These are phyloP conservation scores for Drosophila quasianomalipes DNA, from an alignment of 2,888 invertebrate genomes.

Conservation along the genomic window DNA sequence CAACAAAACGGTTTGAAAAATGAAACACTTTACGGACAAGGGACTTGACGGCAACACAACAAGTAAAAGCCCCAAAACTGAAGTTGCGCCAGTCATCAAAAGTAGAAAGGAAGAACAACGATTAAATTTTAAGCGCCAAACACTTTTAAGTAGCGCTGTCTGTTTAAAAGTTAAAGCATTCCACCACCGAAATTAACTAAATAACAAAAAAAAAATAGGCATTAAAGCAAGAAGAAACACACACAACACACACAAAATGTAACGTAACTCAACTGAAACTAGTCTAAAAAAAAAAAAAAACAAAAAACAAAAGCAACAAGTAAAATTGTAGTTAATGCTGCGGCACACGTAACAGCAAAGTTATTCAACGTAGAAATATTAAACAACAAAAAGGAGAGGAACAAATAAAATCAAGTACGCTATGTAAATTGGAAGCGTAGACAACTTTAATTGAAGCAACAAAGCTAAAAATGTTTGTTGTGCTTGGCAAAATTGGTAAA, in stretches of 20 bases:
- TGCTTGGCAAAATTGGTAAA: conserved; percentile 41
- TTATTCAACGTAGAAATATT: conserved; percentile 26
- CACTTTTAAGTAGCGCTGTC: conserved; percentile 45
- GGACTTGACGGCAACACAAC: conserved; percentile 1
- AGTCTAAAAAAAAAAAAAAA: conserved; percentile 66
- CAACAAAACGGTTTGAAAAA: conserved; percentile 12
- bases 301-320: conserved; percentile 15
- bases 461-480: conserved; percentile 41
- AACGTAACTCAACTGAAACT: conserved; percentile 82
- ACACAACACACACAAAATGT: conserved; percentile 57
- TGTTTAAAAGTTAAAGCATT: conserved; percentile 69
- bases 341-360: conserved; percentile 18
- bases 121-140: conserved; percentile 46
- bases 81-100: conserved; percentile 9
- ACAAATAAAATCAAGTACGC: conserved; percentile 27
- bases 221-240: conserved; percentile 16
- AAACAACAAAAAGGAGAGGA: background rate
- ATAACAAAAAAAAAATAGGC: conserved; percentile 18
- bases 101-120: conserved; percentile 25
- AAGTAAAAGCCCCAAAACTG: background rate
- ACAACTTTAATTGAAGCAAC: conserved; percentile 2
- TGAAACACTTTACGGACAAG: conserved; percentile 29
- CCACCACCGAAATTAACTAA: conserved; percentile 72
- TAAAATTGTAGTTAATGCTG: conserved; percentile 20
- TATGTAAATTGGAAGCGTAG: conserved; percentile 27